Evolutionary conservation across 2,888 invertebrate species (phyloP), one percentile per base, ranked within the genome.

Genomic region (Scelioninae gen. 1): DNA sequence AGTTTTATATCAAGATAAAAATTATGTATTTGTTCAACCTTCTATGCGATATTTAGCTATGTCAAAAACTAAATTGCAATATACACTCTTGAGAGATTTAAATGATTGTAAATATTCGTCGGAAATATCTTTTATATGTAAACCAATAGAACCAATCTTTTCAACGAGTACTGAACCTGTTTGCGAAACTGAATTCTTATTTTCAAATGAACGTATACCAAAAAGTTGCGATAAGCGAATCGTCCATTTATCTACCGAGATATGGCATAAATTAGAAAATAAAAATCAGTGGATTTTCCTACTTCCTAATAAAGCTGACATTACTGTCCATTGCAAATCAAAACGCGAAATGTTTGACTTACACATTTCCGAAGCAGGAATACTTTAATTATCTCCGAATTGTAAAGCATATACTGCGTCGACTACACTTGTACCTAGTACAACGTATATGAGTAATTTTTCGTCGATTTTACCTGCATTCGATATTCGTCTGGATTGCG

Each of bases 381-480:
- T 43, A 16, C 23, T 60, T 5, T 40, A 45, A 45, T n/a, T 63
- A 49, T 29, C 1, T n/a, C 16, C 63, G 11, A 0, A 15, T 16
- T 63, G 63, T 23, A 49, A 63, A 45, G 63, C 63, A 0, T 63
- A 34, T 32, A 63, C 63, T 2, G 11, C 29, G 7, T 49, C 49
- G 0, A 63, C 49, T 4, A 29, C 34, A 15, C 15, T 63, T 5
- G 32, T 23, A 9, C 29, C 63, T 4, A 15, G 13, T 34, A 23
- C 45, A n/a, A 15, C 49, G 0, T 34, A 8, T 15, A 49, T n/a
- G 1, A 63, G 63, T 49, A 49, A 63, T 63, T 49, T 49, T 47
- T 49, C 34, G 8, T 63, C 45, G 1, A n/a, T 63, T 2, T 8
- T 32, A 63, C 63, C 49, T 34, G 7, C 7, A 15, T 63, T 63